Evolutionary conservation across 2,113 vertebrate species (phyloP).

Genomic region (Phylloscopus whistleri): DNA sequence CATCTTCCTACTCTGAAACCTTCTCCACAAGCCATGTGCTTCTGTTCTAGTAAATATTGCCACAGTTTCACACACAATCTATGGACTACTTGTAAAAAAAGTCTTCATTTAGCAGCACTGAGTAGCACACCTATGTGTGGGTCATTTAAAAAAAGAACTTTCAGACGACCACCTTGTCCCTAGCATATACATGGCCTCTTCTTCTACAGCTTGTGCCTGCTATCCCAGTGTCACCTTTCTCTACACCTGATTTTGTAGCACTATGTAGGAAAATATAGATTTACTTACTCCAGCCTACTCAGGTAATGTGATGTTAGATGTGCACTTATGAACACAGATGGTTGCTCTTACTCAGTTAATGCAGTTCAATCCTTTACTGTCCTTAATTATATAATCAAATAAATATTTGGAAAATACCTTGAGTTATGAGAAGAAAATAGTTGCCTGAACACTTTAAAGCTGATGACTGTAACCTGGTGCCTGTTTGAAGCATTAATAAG

Average conservation of each 20-base stretch:
- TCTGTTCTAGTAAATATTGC: background rate
- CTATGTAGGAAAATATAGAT: background rate
- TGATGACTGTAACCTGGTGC: background rate
- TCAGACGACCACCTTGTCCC: background rate
- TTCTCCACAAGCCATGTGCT: background rate
- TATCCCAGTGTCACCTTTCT: background rate
- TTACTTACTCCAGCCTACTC: background rate
- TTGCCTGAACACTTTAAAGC: background rate
- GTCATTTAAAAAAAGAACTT: background rate
- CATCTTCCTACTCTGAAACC: background rate
- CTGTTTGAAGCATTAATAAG: background rate
- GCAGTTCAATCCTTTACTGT: background rate
- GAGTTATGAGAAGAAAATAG: background rate
- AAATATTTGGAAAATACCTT: background rate
- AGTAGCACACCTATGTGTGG: background rate
- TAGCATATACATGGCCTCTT: background rate
- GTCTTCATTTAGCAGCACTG: background rate
- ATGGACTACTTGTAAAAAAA: background rate
- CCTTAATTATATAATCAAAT: background rate
- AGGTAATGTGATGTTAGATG: rapidly evolving
- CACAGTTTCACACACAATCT: background rate
- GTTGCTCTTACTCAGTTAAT: background rate
- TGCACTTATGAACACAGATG: rapidly evolving
- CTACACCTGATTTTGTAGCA: background rate
- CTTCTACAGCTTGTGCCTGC: background rate